Percentiles rank a stretch among this genome's conserved stretches.
Conservation (phyloP, 2,888 invertebrate genomes). For the Villa cingulata region DNA sequence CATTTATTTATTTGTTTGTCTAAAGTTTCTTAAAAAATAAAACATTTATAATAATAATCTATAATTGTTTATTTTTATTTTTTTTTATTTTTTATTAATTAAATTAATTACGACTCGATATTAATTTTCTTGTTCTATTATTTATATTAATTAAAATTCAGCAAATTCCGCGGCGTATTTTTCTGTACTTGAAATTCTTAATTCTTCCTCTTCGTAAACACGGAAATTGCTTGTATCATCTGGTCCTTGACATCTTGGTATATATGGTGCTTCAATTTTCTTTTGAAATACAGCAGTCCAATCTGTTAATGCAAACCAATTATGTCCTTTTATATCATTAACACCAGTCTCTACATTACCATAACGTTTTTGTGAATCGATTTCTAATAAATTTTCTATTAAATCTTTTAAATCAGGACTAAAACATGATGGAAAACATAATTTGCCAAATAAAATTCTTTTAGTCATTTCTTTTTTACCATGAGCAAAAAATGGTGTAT, state of each 20-base stretch:
- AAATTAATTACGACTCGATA: no score
- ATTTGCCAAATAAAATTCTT: constrained; percentile 98
- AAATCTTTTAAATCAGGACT: constrained; percentile 97
- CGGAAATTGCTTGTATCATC: constrained; percentile 99
- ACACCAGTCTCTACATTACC: constrained; percentile 99
- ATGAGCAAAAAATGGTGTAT: constrained; percentile 99
- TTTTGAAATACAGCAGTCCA: constrained; percentile 99
- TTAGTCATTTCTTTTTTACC: constrained; percentile 99
- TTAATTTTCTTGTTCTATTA: no score
- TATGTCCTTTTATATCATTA: constrained; percentile 97
- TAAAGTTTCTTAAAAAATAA: no score
- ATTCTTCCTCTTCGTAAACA: constrained; percentile 98
- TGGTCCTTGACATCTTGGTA: constrained; percentile 96
- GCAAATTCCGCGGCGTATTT: constrained; percentile 99
- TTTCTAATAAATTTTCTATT: constrained; percentile 87
- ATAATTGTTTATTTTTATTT: no score
- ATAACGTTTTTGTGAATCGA: constrained; percentile 94
- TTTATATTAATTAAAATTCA: constrained; percentile 83
- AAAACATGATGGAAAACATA: constrained; percentile 97
- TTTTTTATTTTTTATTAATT: no score
- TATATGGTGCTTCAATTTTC: constrained; percentile 98
- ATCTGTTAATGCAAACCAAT: constrained; percentile 97
- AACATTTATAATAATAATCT: no score
- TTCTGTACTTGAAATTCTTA: constrained; percentile 96
- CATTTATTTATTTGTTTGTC: no score